These are phyloP conservation scores for Myoxocephalus aenaeus DNA, from an alignment of 2,797 vertebrate species.

Conservation along the genomic window DNA sequence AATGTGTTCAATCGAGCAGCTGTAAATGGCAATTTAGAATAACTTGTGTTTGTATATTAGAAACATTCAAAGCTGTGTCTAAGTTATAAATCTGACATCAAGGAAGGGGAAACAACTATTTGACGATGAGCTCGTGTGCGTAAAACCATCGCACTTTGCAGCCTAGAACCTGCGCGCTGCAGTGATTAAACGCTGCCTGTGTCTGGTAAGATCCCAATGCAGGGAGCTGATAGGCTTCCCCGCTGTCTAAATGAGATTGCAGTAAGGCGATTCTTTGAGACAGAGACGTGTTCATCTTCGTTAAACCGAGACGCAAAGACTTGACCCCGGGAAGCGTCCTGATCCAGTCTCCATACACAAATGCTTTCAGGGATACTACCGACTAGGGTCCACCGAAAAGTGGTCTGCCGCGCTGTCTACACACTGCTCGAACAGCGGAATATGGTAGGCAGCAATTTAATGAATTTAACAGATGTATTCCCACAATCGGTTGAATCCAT, in stretches of 20 bases:
- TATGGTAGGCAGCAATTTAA: slow-evolving; percentile 69
- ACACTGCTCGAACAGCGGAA: slow-evolving; percentile 62
- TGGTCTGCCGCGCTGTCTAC: slow-evolving; percentile 61
- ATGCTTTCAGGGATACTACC: slow-evolving; percentile 74
- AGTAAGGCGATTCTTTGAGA: slow-evolving; percentile 74
- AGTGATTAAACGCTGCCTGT: slow-evolving; percentile 67
- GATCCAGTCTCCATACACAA: slow-evolving; percentile 59
- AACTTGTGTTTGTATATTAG: neutral
- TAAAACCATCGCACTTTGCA: slow-evolving; percentile 2
- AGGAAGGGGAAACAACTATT: neutral
- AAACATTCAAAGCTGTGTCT: neutral
- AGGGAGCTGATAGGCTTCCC: slow-evolving; percentile 77
- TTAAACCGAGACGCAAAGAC: slow-evolving; percentile 76
- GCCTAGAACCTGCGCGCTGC: slow-evolving; percentile 14
- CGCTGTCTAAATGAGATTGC: slow-evolving; percentile 76
- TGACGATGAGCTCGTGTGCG: neutral
- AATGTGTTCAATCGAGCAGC: neutral
- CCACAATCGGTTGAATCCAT: neutral
- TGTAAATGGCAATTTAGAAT: neutral
- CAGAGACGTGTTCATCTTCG: slow-evolving; percentile 78
- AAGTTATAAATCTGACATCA: neutral
- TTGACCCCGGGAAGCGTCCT: slow-evolving; percentile 64
- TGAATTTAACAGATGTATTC: slow-evolving; percentile 1
- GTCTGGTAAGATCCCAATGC: slow-evolving; percentile 56
- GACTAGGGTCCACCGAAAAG: slow-evolving; percentile 61